Base-by-base conservation (phyloP, 2,113 vertebrate genomes). In the Otus sunia region DNA sequence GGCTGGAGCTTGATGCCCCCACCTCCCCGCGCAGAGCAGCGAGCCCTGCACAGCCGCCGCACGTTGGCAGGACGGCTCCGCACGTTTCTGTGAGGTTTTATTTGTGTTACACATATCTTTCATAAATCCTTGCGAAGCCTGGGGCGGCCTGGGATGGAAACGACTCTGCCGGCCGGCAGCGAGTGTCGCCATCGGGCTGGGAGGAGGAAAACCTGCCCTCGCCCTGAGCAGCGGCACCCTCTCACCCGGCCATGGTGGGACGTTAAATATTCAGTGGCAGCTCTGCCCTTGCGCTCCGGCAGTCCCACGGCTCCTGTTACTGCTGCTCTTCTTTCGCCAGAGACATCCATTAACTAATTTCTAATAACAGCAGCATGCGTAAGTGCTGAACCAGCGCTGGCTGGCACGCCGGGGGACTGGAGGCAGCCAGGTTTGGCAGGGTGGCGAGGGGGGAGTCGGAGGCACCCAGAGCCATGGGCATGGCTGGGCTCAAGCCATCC, bases 331-430 rank as follows among this genome's bases (percentile, higher is more conserved):
- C 69, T 47, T 67, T 36, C 36, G 76, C 86, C 17, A 4, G 72
- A 96, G 77, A 87, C 92, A 83, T 37, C 71, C 94, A 86, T 95
- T 94, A 94, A 97, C 86, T 92, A 63, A 95, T 97, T 95, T 92
- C 96, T 96, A 97, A 96, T 96, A 97, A 96, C 96, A 85, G 95
- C 91, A 94, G 64, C 73, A 50, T 92, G 86, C 93, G 94, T 96
- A 97, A 96, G 86, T 94, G 94, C 88, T 85, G 91, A 97, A 94
- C 95, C 92, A 93, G 94, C 36, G 26, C 89, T 86, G 83, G 83
- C 96, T 94, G 93, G 95, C 91, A 95, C 5, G 78, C 66, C 2
- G 19, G 79, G 64, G 60, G 49, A 90, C 55, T 12, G n/a, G 80
- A 88, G 81, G 60, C 79, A 87, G 91, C 81, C 90, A 90, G 94